Evolutionary conservation across 2,888 invertebrate genomes (phyloP), one percentile per base, ranked within the genome.

Genomic region (Erebia ligea): DNA sequence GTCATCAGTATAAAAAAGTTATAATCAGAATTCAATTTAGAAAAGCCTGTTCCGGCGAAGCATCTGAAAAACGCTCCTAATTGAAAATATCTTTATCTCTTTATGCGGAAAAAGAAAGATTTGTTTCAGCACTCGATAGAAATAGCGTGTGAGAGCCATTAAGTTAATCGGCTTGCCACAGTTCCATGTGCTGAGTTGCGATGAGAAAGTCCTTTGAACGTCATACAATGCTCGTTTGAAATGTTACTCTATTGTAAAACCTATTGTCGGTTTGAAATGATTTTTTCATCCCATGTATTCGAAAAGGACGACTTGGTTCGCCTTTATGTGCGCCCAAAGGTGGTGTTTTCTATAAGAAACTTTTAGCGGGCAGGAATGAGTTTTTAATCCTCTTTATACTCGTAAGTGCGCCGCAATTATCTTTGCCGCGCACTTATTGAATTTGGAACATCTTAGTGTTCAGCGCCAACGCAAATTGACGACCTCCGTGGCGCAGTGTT

Each of bases 71-170:
- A 40, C 19, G 59, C 13, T 13, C 48, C 59, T 73, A 69, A 79
- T 75, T 78, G 77, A 81, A 81, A 78, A 71, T 73, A 73, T 78
- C 76, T 78, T 79, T 77, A 79, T 78, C 80, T 81, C 76, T 80
- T 84, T 85, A 84, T 79, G 82, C 78, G 77, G 71, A 79, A 81
- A 82, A 81, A 81, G 80, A 81, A 78, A 84, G 86, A 87, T 69
- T 73, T 73, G 71, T 69, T 73, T 87, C 84, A 82, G 80, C 83
- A 83, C 86, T 86, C 87, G 85, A 89, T 89, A 86, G 86, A 86
- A 88, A 84, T 86, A 84, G 84, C 83, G 83, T 85, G 84, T 86
- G 85, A 83, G 81, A 85, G 84, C 89, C 85, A 90, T 90, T 88
- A 87, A 86, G 85, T 86, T 81, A 84, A 83, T 83, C 83, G 82